Percentiles rank a stretch among this genome's conserved stretches.
Evolutionary conservation across 2,888 invertebrate genomes (phyloP).

Genomic region (Erynnis tages): DNA sequence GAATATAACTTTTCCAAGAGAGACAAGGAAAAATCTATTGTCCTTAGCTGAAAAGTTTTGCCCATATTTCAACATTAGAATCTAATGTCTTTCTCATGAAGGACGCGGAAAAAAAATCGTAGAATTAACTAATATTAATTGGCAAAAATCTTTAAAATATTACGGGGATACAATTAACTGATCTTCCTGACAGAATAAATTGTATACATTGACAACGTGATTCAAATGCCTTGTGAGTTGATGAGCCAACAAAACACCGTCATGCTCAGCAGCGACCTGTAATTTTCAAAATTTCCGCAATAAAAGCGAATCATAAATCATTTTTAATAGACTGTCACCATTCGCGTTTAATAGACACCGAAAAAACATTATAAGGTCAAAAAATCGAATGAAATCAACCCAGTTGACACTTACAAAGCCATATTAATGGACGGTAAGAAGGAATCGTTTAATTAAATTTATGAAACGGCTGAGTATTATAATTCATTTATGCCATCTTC

Average conservation of each 20-base stretch:
- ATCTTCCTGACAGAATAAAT: not conserved
- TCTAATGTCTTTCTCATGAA: no score
- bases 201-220: not conserved
- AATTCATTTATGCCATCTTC: slow-evolving; percentile 35
- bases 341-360: not conserved
- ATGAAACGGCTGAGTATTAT: slow-evolving; percentile 33
- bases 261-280: not conserved
- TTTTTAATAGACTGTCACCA: not conserved
- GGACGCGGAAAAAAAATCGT: not conserved
- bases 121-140: not conserved
- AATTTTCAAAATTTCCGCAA: slow-evolving; percentile 1
- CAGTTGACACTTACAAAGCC: slow-evolving; percentile 26
- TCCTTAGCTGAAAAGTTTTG: no score
- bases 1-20: no score
- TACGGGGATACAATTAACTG: slow-evolving; percentile 1
- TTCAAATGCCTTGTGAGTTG: no score
- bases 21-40: no score
- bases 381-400: slow-evolving; percentile 20
- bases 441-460: slow-evolving; percentile 35
- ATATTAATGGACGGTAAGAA: slow-evolving; percentile 30
- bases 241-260: no score
- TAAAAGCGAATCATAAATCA: not conserved
- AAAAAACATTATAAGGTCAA: slow-evolving; percentile 17
- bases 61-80: no score
- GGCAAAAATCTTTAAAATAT: not conserved